A percentile compares a stretch with the other conserved stretches of the same genome.
Evolutionary conservation across 1,140 invertebrate genomes (phyloP).

Genomic region (Aphelenchoides fujianensis): DNA sequence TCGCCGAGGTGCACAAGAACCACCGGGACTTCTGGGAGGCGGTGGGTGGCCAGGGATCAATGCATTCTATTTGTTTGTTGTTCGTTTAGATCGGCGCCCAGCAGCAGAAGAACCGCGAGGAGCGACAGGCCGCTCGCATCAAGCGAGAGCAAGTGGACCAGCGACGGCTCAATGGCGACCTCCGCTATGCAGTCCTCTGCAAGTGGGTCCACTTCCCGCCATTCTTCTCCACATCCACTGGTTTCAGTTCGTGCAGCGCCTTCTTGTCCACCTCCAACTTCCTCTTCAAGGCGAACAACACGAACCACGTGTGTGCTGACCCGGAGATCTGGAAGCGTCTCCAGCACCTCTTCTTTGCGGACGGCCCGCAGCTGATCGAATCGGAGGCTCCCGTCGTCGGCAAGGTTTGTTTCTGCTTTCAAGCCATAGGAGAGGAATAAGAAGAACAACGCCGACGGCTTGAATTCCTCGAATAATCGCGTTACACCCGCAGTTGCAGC

Average conservation of each 20-base stretch:
- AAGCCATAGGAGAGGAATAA: no score
- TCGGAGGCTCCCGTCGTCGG: not conserved
- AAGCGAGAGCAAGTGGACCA: not conserved
- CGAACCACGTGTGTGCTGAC: not conserved
- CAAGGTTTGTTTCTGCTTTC: no score
- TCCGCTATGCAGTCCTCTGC: not conserved
- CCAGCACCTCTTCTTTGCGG: no score
- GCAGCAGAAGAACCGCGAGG: not conserved
- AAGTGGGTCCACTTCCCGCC: no score
- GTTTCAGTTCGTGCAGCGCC: not conserved
- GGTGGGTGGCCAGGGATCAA: no score
- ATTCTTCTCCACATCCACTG: no score
- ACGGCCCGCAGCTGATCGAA: no score
- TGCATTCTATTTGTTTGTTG: no score
- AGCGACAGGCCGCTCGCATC: not conserved
- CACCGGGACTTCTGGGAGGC: not conserved
- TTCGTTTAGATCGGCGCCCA: not conserved
- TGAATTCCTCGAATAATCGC: no score
- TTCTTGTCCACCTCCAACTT: not conserved
- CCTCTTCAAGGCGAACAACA: constrained; percentile 1
- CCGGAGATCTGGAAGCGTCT: not conserved
- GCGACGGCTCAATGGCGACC: not conserved
- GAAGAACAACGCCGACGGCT: no score
- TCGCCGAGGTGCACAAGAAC: not conserved
- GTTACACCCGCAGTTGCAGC: not conserved